Percentiles rank a stretch among this genome's conserved stretches.
phyloP scores from a whole-genome alignment of 2,113 vertebrate genomes.

The Chamaea fasciata region DNA sequence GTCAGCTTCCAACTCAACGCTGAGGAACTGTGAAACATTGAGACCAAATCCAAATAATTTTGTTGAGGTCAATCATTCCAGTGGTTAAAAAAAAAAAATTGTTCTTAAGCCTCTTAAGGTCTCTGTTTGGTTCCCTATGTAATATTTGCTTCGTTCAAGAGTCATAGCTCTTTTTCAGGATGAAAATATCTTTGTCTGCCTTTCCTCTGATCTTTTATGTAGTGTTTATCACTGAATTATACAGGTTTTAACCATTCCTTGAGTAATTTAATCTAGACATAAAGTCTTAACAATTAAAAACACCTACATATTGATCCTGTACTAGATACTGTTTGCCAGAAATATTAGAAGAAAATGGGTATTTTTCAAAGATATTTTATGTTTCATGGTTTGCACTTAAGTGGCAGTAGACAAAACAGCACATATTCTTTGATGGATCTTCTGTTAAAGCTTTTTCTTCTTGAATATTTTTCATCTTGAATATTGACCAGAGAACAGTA shows the following conservation, averaged over 20 bases:
- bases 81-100: fast-evolving
- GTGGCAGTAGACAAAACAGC: neutral
- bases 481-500: neutral
- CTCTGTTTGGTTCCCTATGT: neutral
- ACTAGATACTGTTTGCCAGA: neutral
- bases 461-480: neutral
- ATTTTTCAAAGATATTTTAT: neutral
- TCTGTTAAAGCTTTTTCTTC: neutral
- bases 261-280: neutral
- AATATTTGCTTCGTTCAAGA: neutral
- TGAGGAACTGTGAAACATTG: neutral
- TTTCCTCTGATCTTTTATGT: neutral
- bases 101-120: neutral
- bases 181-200: neutral
- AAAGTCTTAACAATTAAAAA: neutral
- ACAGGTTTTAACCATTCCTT: neutral
- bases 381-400: neutral
- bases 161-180: neutral
- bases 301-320: neutral
- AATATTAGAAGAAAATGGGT: neutral
- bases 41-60: neutral
- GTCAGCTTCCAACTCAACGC: neutral
- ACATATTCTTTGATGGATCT: neutral
- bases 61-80: neutral
- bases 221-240: neutral